Base-by-base conservation (phyloP, 1,140 invertebrate genomes). In the Caenorhabditis tropicalis region DNA sequence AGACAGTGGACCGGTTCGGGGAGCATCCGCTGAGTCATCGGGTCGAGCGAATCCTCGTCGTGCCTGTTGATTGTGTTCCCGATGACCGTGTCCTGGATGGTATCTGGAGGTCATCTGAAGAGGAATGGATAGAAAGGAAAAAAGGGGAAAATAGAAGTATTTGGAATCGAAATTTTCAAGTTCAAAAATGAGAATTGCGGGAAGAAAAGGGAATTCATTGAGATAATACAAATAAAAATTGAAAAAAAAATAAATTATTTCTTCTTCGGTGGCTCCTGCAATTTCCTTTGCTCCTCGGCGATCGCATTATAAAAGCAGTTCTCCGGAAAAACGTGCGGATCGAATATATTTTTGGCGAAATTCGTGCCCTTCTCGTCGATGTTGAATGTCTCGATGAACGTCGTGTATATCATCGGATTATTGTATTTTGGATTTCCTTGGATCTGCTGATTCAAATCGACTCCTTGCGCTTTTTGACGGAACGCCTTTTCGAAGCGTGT, bases 1-100 rank as follows among this genome's bases (percentile, higher is more conserved):
- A 33, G 87, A 70, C 31, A 87, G 65, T 36, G 82, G 83, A 1
- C 86, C 86, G 2, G 84, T 82, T 21, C 84, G 39, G 15, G 84
- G 84, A 19, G 12, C 46, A 46, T 85, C 84, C 7, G 80, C 80
- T 5, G 80, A 48, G 33, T 85, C 84, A 31, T 74, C 81, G 2
- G 65, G 65, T 24, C 65, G 65, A 7, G 65, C 65, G 36, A 74
- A 74, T 4, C 65, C 65, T 43, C 65, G 65, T 24, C 65, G 58
- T 10, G 24, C 6, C 3, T n/a, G 29, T 16, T 36, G 7, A 24
- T 2, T n/a, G 2, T 43, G 9, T n/a, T 74, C 36, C 0, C 65
- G 65, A 12, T 74, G 65, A 9, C 65, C 65, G 21, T 74, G 65
- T 21, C 65, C 65, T 0, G 65, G 65, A 15, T 74, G 65, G 43